A percentile compares a stretch with the other conserved stretches of the same genome.
Evolutionary conservation across 1,140 invertebrate genomes (phyloP).

Genomic region (Linepithema humile): DNA sequence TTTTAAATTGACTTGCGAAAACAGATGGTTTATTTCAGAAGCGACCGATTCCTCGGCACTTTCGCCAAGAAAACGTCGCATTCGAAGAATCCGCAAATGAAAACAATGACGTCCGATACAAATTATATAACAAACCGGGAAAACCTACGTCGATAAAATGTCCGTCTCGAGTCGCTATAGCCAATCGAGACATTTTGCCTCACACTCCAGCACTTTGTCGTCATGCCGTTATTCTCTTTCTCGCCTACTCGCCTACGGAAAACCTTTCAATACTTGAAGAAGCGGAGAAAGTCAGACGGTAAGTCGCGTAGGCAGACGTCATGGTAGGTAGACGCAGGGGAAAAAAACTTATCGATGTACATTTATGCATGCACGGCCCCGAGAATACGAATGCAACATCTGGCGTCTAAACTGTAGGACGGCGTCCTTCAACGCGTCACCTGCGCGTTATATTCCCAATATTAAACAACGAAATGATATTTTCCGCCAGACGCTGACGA

Average conservation of each 20-base stretch:
- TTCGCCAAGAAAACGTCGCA: background rate
- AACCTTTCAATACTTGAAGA: constrained; percentile 30
- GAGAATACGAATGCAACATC: constrained; percentile 31
- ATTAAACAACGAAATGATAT: background rate
- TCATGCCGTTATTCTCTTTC: background rate
- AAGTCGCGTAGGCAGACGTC: background rate
- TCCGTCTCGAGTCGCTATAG: background rate
- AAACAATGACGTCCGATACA: background rate
- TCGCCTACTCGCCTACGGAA: constrained; percentile 3
- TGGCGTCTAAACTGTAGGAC: background rate
- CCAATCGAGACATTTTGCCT: background rate
- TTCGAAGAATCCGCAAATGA: background rate
- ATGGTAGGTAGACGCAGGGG: background rate
- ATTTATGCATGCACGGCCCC: background rate
- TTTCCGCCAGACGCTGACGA: background rate
- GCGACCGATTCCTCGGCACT: background rate
- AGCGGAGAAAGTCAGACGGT: constrained; percentile 16
- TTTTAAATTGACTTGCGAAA: no score
- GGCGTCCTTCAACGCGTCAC: background rate
- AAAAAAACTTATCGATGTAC: constrained; percentile 21
- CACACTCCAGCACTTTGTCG: constrained; percentile 10
- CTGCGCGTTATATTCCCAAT: constrained; percentile 8
- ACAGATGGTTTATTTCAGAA: no score
- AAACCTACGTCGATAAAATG: background rate
- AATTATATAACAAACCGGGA: constrained; percentile 17